Percentiles rank a stretch among this genome's conserved stretches.
These are phyloP conservation scores for Ophion ellenae DNA, from an alignment of 2,888 invertebrate species.

Conservation along the genomic window DNA sequence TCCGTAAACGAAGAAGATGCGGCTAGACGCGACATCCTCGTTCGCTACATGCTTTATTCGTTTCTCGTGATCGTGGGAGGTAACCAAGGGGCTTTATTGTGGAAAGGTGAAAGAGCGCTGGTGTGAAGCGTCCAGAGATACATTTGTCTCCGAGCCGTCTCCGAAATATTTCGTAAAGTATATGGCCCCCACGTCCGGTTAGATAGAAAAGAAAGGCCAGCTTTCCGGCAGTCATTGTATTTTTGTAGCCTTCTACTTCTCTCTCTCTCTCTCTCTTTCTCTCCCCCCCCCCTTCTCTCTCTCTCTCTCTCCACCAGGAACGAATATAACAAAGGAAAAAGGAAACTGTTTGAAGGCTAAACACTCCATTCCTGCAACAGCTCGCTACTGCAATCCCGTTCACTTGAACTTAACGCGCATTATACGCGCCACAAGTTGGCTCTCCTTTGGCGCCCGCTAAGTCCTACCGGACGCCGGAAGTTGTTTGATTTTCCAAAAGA, in stretches of 20 bases:
- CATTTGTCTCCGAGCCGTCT: conserved; percentile 37
- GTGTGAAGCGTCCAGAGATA: conserved; percentile 36
- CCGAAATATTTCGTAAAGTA: conserved; percentile 60
- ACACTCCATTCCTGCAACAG: conserved; percentile 31
- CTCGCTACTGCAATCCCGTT: conserved; percentile 14
- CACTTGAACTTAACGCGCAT: conserved; percentile 31
- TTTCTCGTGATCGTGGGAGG: conserved; percentile 61
- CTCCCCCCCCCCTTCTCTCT: not conserved
- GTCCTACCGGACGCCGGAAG: conserved; percentile 64
- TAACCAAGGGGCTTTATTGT: conserved; percentile 36
- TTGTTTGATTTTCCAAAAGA: conserved; percentile 66
- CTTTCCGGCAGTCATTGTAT: conserved; percentile 44
- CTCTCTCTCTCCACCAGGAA: conserved; percentile 21
- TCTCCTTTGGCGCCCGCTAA: conserved; percentile 66
- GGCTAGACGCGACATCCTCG: conserved; percentile 47
- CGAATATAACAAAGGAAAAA: conserved; percentile 55
- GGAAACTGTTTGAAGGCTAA: conserved; percentile 56
- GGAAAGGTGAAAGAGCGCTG: conserved; percentile 57
- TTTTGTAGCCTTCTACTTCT: not conserved
- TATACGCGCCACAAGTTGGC: conserved; percentile 51
- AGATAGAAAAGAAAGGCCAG: conserved; percentile 46
- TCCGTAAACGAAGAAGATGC: conserved; percentile 16
- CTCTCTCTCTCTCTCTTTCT: not conserved
- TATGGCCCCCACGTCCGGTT: conserved; percentile 59
- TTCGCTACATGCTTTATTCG: conserved; percentile 49